These are phyloP conservation scores for Squalus acanthias DNA, from an alignment of 2,797 vertebrate genomes.

Conservation along the genomic window DNA sequence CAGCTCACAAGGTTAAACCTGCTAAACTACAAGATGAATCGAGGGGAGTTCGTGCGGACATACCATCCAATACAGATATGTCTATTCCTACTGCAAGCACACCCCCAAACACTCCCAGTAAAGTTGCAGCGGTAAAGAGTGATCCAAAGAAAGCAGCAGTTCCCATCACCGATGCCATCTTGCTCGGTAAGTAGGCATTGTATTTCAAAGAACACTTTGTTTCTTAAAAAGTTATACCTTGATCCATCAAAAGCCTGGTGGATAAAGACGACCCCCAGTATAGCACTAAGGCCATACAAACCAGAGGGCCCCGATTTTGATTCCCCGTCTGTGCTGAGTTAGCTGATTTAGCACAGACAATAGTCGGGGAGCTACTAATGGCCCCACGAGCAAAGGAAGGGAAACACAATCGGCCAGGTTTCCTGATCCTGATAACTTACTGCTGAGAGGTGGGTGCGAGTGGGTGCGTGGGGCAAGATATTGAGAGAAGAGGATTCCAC, in stretches of 20 bases:
- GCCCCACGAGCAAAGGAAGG: background rate
- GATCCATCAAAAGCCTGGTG: background rate
- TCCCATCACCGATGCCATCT: constrained; percentile 51
- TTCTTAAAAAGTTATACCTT: background rate
- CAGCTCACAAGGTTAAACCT: background rate
- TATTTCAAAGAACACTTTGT: background rate
- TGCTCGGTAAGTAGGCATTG: constrained; percentile 27
- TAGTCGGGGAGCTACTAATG: background rate
- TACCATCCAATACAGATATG: background rate
- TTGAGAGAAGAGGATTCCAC: background rate
- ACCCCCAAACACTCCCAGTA: background rate
- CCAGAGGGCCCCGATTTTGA: background rate
- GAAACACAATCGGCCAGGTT: background rate
- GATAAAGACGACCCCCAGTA: background rate
- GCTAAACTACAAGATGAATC: background rate
- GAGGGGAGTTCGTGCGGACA: background rate
- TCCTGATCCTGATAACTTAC: background rate
- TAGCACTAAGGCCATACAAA: background rate
- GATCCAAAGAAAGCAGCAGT: constrained; percentile 57
- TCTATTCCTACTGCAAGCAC: background rate
- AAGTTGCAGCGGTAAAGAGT: constrained; percentile 45
- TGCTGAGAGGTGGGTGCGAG: background rate
- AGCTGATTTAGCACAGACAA: background rate
- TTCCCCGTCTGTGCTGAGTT: background rate
- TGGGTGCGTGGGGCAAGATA: background rate